Conservation (phyloP, 2,888 invertebrate genomes). For the Nowickia ferox region DNA sequence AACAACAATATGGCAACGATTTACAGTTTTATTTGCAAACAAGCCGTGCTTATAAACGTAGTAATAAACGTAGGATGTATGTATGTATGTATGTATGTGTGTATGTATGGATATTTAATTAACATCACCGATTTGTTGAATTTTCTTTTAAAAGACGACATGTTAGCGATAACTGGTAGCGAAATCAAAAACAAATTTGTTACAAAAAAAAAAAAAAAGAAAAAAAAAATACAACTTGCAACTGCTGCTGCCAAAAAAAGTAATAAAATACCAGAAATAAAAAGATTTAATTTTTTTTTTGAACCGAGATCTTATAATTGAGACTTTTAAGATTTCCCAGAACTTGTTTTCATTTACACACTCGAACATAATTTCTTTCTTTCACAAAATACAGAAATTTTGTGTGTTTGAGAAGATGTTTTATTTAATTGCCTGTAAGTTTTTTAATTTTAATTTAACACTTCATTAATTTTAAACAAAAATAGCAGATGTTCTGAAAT, state of each 20-base stretch:
- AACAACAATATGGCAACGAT: too few relatives aligned
- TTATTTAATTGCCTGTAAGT: conserved; percentile 35
- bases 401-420: conserved; percentile 6
- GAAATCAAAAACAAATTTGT: conserved; percentile 6
- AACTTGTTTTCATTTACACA: conserved; percentile 31
- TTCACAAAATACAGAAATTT: too few relatives aligned
- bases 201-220: not conserved
- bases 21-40: too few relatives aligned
- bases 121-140: not conserved
- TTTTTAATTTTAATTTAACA: conserved; percentile 49
- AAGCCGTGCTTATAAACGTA: too few relatives aligned
- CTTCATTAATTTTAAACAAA: conserved; percentile 61
- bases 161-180: conserved; percentile 56
- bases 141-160: conserved; percentile 47
- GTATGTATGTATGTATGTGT: not conserved
- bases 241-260: conserved; percentile 1
- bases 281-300: not conserved
- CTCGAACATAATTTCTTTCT: not conserved
- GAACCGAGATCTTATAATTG: conserved; percentile 26
- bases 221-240: conserved; percentile 17
- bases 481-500: conserved; percentile 56
- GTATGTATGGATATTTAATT: not conserved
- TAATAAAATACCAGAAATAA: conserved; percentile 6
- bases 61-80: too few relatives aligned
- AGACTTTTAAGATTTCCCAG: conserved; percentile 59